Evolutionary conservation across 2,113 vertebrate genomes (phyloP).

Genomic region (Scomber scombrus): DNA sequence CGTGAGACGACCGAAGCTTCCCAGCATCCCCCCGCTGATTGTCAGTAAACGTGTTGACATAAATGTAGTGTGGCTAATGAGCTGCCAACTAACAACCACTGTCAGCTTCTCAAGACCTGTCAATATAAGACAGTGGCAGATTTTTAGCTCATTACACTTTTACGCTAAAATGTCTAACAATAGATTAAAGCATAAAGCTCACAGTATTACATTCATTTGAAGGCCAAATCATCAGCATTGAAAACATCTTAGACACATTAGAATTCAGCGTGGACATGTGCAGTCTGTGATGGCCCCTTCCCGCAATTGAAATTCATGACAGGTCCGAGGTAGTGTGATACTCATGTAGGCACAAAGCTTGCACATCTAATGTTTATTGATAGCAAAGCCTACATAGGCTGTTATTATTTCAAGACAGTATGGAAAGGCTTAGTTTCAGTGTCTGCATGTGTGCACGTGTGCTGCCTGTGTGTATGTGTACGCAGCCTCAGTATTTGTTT

Average conservation of each 20-base stretch:
- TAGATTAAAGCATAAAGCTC: constrained; percentile 60
- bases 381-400: constrained; percentile 78
- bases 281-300: constrained; percentile 50
- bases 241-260: constrained; percentile 54
- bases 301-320: constrained; percentile 79
- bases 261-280: constrained; percentile 67
- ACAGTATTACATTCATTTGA: constrained; percentile 48
- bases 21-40: constrained; percentile 59
- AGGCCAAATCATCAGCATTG: constrained; percentile 33
- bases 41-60: constrained; percentile 76
- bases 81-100: constrained; percentile 71
- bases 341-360: constrained; percentile 77
- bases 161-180: constrained; percentile 53
- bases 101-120: constrained; percentile 71
- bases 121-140: constrained; percentile 58
- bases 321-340: constrained; percentile 64
- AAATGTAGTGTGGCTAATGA: constrained; percentile 81
- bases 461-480: constrained; percentile 35
- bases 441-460: constrained; percentile 49
- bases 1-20: constrained; percentile 60
- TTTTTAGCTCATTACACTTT: constrained; percentile 63
- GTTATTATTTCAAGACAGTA: constrained; percentile 76
- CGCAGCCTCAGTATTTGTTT: constrained; percentile 75
- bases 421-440: constrained; percentile 73
- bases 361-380: constrained; percentile 80